Evolutionary conservation across 2,888 invertebrate genomes (phyloP), one percentile per base, ranked within the genome.

Genomic region (Xylocampa areola): DNA sequence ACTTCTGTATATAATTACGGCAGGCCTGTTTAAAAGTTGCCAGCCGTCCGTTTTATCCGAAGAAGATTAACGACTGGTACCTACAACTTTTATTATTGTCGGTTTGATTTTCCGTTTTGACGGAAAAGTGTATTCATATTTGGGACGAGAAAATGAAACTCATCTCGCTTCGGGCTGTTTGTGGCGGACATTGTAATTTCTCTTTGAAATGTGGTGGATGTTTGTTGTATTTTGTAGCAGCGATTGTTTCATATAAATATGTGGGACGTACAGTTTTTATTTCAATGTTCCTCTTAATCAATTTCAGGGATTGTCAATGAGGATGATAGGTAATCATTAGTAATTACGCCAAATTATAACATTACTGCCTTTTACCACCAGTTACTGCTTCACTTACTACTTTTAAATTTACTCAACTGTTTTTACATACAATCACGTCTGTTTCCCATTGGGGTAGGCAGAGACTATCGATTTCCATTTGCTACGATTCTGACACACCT

Each of bases 1-100:
- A 73, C 62, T 75, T 73, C 39, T 62, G 62, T 63, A 66, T 62
- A 60, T 70, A 70, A 74, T 74, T 73, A 76, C 58, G 21, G 10
- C 21, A 36, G 55, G 32, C 54, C 58, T 67, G 68, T 67, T 62
- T 62, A 62, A 69, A 74, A 73, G 64, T 73, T 67, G 49, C 29
- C 17, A 25, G 13, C 30, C 35, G 40, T 58, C 60, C 54, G 36
- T 55, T 62, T 72, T 60, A 60, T 49, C 49, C 36, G 4, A 1
- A 35, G 59, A 62, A 69, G 76, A 76, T 73, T 67, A 73, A 76
- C 58, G 59, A 65, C 19, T 44, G 30, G 13, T 33, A 39, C n/a
- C n/a, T n/a, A n/a, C 35, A 62, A 57, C 39, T 63, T 64, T 51
- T 48, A 51, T 55, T 55, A 53, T 67, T 32, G 35, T 47, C 19